phyloP scores from a whole-genome alignment of 2,797 vertebrate genomes.

The Calcarius lapponicus region DNA sequence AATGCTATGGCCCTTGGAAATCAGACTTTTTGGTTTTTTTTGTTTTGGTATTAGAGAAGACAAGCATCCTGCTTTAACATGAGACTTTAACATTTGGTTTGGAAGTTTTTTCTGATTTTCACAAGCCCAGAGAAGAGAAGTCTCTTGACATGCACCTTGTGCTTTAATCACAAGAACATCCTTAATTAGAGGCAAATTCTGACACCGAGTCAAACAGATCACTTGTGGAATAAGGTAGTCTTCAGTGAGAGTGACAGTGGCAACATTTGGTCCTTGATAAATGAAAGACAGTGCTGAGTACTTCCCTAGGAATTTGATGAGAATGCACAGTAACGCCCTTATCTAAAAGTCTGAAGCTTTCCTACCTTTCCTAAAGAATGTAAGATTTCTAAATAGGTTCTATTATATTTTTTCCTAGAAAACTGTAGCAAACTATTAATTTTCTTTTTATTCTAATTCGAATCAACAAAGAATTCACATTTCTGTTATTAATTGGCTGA shows the following conservation, averaged over 20 bases:
- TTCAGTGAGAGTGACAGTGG: conserved; percentile 12
- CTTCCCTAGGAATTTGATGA: conserved; percentile 20
- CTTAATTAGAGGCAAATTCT: conserved; percentile 49
- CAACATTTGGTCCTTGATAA: conserved; percentile 45
- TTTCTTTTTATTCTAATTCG: conserved; percentile 11
- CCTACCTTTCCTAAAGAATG: not conserved
- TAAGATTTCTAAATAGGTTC: not conserved
- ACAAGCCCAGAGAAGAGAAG: conserved; percentile 1
- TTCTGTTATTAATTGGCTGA: not conserved
- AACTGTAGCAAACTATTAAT: not conserved
- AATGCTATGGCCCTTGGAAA: not conserved
- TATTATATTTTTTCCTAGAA: conserved; percentile 9
- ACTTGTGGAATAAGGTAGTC: conserved; percentile 18
- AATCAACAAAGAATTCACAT: not conserved
- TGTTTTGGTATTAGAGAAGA: not conserved
- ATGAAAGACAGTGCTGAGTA: conserved; percentile 5
- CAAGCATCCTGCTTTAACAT: not conserved
- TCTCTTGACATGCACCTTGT: conserved; percentile 19
- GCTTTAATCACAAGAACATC: conserved; percentile 40
- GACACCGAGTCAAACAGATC: conserved; percentile 31
- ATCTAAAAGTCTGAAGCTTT: not conserved
- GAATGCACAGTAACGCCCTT: not conserved
- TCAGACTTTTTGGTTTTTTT: not conserved
- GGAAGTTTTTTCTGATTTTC: conserved; percentile 24
- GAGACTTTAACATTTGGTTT: conserved; percentile 3